These are phyloP conservation scores for Drosophila colorata DNA, from an alignment of 2,888 invertebrate species.

Conservation along the genomic window DNA sequence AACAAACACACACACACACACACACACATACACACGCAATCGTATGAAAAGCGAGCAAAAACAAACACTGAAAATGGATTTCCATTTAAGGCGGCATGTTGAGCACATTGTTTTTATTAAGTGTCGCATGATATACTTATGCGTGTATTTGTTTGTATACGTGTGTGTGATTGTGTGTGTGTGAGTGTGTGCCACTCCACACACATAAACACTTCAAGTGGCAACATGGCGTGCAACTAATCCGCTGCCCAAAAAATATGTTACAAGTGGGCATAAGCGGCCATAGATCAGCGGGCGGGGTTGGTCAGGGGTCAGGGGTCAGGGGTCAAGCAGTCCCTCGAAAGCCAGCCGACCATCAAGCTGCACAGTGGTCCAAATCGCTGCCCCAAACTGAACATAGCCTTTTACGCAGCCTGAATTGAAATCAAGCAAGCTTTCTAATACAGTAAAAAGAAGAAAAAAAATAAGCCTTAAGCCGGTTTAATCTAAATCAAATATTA, in stretches of 20 bases:
- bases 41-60: constrained; percentile 58
- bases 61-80: constrained; percentile 76
- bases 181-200: constrained; percentile 30
- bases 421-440: too few species aligned
- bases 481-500: too few species aligned
- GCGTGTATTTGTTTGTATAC: constrained; percentile 15
- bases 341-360: constrained; percentile 31
- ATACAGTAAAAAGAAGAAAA: too few species aligned
- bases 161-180: constrained; percentile 8
- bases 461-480: too few species aligned
- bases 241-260: constrained; percentile 80
- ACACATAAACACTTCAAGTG: constrained; percentile 83
- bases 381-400: not conserved
- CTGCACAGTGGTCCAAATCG: constrained; percentile 30
- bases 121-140: constrained; percentile 78
- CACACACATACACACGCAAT: constrained; percentile 15
- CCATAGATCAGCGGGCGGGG: constrained; percentile 8
- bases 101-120: constrained; percentile 84
- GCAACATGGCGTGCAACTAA: constrained; percentile 83
- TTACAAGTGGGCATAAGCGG: constrained; percentile 74
- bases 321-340: constrained; percentile 31
- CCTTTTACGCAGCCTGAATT: not conserved
- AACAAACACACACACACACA: constrained; percentile 21
- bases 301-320: constrained; percentile 7
- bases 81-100: constrained; percentile 82